These are phyloP conservation scores for Schlechtendalia chinensis DNA, from an alignment of 1,140 invertebrate genomes.

Conservation along the genomic window DNA sequence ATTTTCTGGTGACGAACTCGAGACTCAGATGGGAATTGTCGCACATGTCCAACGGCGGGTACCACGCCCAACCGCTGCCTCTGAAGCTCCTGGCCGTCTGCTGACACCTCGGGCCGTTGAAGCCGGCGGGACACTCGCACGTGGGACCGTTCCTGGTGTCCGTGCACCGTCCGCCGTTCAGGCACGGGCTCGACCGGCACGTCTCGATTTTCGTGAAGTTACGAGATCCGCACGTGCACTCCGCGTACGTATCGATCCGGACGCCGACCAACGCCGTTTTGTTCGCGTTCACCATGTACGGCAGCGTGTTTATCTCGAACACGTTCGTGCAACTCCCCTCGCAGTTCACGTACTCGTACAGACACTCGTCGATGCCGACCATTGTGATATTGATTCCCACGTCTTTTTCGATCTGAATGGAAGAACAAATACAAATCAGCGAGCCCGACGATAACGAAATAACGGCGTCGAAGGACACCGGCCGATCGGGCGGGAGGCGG, in stretches of 20 bases:
- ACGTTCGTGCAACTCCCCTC: slow-evolving; percentile 94
- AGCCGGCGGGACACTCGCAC: slow-evolving; percentile 84
- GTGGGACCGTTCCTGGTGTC: slow-evolving; percentile 64
- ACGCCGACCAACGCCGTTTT: slow-evolving; percentile 93
- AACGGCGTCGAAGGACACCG: neutral
- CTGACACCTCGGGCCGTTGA: slow-evolving; percentile 92
- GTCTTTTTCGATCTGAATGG: slow-evolving; percentile 77
- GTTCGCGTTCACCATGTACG: slow-evolving; percentile 95
- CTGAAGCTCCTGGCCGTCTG: slow-evolving; percentile 90
- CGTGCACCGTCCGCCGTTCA: slow-evolving; percentile 91
- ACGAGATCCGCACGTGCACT: slow-evolving; percentile 86
- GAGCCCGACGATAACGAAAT: too few species aligned
- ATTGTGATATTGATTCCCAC: slow-evolving; percentile 95
- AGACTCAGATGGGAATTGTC: slow-evolving; percentile 90
- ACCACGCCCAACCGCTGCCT: slow-evolving; percentile 93
- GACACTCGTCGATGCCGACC: slow-evolving; percentile 96
- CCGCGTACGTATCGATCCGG: slow-evolving; percentile 79
- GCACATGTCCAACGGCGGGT: slow-evolving; percentile 92
- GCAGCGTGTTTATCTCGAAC: slow-evolving; percentile 81
- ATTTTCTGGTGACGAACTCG: slow-evolving; percentile 88
- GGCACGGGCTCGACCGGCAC: slow-evolving; percentile 91
- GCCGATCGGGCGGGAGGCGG: too few species aligned
- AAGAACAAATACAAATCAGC: slow-evolving; percentile 24
- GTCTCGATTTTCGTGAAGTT: slow-evolving; percentile 87
- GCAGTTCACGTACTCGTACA: slow-evolving; percentile 92